Percentiles rank a stretch among this genome's conserved stretches.
phyloP scores from a whole-genome alignment of 2,113 vertebrate genomes.

The Chaetura pelagica region DNA sequence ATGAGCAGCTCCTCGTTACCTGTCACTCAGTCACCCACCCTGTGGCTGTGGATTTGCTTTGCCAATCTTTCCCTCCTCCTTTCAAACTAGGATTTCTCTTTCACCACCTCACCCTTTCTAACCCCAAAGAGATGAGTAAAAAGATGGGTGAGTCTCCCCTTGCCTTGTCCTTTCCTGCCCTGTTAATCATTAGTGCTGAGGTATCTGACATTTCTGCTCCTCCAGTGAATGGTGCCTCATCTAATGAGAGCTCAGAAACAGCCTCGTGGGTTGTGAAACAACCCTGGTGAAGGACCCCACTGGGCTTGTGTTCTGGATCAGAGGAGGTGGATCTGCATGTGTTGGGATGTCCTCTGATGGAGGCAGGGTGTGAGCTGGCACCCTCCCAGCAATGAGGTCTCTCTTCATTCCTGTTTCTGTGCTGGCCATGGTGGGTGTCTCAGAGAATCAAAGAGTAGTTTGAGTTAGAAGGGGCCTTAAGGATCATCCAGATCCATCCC shows the following conservation, averaged over 20 bases:
- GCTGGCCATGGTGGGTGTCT: neutral
- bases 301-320: neutral
- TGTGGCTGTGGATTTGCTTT: neutral
- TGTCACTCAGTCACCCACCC: neutral
- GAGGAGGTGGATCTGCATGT: neutral
- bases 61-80: neutral
- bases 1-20: neutral
- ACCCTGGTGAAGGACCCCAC: neutral
- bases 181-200: conserved; percentile 50
- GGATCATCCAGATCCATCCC: too few species aligned
- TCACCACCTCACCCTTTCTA: neutral
- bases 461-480: too few species aligned
- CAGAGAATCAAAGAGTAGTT: too few species aligned
- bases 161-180: neutral
- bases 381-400: rapidly evolving
- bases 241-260: neutral
- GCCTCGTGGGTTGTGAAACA: neutral
- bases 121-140: neutral
- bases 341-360: neutral
- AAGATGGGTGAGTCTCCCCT: neutral
- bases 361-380: neutral
- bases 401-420: neutral
- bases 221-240: neutral
- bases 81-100: neutral
- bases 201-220: conserved; percentile 1